Percentiles rank a stretch among this genome's conserved stretches.
These are phyloP conservation scores for Horisme vitalbata DNA, from an alignment of 2,888 invertebrate species.

Conservation along the genomic window DNA sequence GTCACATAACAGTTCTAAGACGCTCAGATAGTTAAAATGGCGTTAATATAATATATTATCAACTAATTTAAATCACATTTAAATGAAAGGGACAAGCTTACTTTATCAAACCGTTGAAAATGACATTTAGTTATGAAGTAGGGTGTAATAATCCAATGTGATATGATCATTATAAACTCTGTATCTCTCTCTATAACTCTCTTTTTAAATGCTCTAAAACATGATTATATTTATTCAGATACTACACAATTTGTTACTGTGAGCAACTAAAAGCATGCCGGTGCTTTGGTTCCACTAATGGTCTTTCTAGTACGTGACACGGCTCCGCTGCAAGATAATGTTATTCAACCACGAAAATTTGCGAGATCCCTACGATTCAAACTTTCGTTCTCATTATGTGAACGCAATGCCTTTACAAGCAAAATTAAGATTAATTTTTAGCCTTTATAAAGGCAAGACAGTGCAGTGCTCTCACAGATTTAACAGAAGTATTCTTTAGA, in stretches of 20 bases:
- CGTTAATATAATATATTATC: too few relatives aligned
- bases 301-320: constrained; percentile 42
- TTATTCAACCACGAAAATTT: constrained; percentile 34
- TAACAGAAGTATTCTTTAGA: too few relatives aligned
- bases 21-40: too few relatives aligned
- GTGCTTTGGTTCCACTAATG: constrained; percentile 43
- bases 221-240: constrained; percentile 1
- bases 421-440: constrained; percentile 1
- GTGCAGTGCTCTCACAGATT: too few relatives aligned
- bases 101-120: too few relatives aligned
- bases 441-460: too few relatives aligned
- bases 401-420: constrained; percentile 7
- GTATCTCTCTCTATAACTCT: not conserved
- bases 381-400: constrained; percentile 14
- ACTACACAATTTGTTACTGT: constrained; percentile 16
- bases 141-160: too few relatives aligned
- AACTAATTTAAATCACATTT: too few relatives aligned
- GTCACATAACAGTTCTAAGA: too few relatives aligned
- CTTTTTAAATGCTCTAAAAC: not conserved
- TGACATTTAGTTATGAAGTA: too few relatives aligned
- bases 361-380: constrained; percentile 28
- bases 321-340: constrained; percentile 32
- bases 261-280: constrained; percentile 12
- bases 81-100: too few relatives aligned
- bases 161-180: too few relatives aligned